Evolutionary conservation across 2,888 invertebrate species (phyloP).

Genomic region (Saturnia pavonia): DNA sequence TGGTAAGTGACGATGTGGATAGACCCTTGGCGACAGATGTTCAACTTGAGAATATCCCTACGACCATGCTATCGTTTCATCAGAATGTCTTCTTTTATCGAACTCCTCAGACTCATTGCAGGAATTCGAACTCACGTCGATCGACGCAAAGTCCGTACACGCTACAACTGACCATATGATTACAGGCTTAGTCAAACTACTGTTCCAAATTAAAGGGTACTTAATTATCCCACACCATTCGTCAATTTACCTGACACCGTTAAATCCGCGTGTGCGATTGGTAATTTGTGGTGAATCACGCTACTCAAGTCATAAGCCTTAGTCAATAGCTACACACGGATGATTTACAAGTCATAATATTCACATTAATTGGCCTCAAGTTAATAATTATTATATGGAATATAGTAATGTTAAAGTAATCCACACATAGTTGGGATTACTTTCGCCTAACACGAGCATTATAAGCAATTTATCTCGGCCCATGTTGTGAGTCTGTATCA

Average conservation of each 20-base stretch:
- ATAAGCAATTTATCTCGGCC: slow-evolving; percentile 21
- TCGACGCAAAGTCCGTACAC: too few species aligned
- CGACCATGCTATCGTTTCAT: too few species aligned
- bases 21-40: too few species aligned
- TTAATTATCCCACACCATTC: too few species aligned
- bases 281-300: neutral
- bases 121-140: too few species aligned
- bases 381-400: slow-evolving; percentile 7
- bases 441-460: slow-evolving; percentile 1
- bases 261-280: neutral
- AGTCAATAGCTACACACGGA: neutral
- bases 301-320: neutral
- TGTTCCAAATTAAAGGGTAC: too few species aligned
- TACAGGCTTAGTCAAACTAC: neutral
- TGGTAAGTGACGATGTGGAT: neutral
- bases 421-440: slow-evolving; percentile 14
- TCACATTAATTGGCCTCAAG: slow-evolving; percentile 1
- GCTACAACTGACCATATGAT: too few species aligned
- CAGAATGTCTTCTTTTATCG: too few species aligned
- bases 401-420: slow-evolving; percentile 5
- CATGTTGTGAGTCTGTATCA: slow-evolving; percentile 31
- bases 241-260: too few species aligned
- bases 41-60: too few species aligned
- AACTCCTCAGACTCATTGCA: too few species aligned
- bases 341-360: neutral